These are phyloP conservation scores for Anarsia innoxiella DNA, from an alignment of 2,888 invertebrate genomes.

Conservation along the genomic window DNA sequence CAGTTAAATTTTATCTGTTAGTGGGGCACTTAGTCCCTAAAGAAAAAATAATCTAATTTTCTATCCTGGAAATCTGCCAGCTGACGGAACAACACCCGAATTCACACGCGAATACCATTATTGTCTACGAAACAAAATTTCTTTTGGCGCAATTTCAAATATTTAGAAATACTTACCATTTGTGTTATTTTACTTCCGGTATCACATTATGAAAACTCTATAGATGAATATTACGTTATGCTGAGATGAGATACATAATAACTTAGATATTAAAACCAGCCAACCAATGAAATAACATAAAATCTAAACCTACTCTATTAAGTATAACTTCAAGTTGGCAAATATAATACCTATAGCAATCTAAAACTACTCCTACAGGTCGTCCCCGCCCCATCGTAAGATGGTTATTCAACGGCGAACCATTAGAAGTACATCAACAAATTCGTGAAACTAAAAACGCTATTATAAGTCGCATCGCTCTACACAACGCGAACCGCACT, in stretches of 20 bases:
- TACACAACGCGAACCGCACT: conserved; percentile 81
- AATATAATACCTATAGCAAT: no score
- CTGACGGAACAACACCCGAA: background rate
- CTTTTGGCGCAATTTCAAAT: conserved; percentile 4
- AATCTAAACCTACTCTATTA: no score
- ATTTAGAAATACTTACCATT: no score
- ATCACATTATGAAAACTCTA: no score
- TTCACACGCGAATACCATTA: conserved; percentile 11
- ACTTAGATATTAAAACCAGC: no score
- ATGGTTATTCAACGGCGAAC: conserved; percentile 86
- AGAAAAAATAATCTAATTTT: background rate
- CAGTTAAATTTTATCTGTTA: no score
- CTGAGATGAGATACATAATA: no score
- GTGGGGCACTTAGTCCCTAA: no score
- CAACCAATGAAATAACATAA: no score
- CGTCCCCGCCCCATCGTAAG: conserved; percentile 86
- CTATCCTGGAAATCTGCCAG: conserved; percentile 7
- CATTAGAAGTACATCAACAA: conserved; percentile 80
- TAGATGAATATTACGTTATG: no score
- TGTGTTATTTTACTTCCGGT: no score
- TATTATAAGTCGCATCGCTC: conserved; percentile 84
- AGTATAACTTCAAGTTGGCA: no score
- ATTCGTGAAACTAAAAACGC: conserved; percentile 80
- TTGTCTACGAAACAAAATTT: conserved; percentile 4
- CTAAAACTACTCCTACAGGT: conserved; percentile 74